Evolutionary conservation across 2,888 invertebrate genomes (phyloP), one percentile per base, ranked within the genome.

Genomic region (Heteromyza rotundicornis): DNA sequence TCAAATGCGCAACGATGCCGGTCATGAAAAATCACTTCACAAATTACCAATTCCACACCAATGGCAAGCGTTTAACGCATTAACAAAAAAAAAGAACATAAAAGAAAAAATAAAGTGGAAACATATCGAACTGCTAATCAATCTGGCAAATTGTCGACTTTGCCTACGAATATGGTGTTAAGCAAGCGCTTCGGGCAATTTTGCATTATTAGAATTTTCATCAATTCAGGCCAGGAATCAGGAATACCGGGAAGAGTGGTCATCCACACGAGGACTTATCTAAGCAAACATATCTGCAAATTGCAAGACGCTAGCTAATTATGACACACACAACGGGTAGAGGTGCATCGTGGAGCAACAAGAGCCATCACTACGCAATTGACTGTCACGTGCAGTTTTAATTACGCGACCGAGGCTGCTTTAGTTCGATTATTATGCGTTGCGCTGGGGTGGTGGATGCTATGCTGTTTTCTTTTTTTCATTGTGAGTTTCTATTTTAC

Each of bases 141-240:
- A 75, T 74, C 73, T 76, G 72, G 74, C 76, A 76, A 75, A 76
- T 75, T 76, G 75, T 74, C 76, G 75, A 73, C 71, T 71, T 67
- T 66, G 59, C 69, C 60, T 59, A 61, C 60, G 47, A 57, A 62
- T 57, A 17, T 57, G 54, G 62, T 62, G 62, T 27, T 62, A 50
- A 62, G 54, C 54, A 8, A 24, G 23, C 40, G 36, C 40, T 50
- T 32, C 23, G 7, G 40, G 27, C 50, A 50, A 50, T 50, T 19
- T 19, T 3, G 2, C 2, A 27, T 24, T 24, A n/a, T 24, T 24
- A 14, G 52, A n/a, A 52, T 3, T 52, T 24, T 24, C 52, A 52
- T 52, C 52, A 52, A 24, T 52, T 12, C 32, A 8, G 12, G 24
- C 24, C 16, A 24, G 3, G 52, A 24, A 24, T 12, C 24, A n/a